Conservation (phyloP, 2,797 vertebrate species). For the Heliangelus exortis region DNA sequence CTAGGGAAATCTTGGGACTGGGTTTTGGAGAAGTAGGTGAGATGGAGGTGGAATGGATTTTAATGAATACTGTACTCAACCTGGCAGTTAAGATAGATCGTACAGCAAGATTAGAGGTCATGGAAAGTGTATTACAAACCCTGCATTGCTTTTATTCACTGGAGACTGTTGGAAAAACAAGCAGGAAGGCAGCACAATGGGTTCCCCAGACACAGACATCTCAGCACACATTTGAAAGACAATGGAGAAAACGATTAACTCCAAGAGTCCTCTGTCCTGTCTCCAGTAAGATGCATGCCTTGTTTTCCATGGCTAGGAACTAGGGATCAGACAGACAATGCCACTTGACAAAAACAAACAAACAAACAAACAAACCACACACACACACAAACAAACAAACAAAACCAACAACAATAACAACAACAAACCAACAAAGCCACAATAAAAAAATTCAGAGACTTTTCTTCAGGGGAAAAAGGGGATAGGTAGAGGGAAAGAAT, state of each 20-base stretch:
- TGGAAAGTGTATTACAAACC: slow-evolving; percentile 55
- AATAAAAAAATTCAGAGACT: background rate
- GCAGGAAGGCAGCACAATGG: slow-evolving; percentile 72
- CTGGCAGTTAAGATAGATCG: slow-evolving; percentile 26
- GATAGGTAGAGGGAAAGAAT: slow-evolving; percentile 20
- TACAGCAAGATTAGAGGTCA: slow-evolving; percentile 58
- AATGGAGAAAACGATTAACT: slow-evolving; percentile 69
- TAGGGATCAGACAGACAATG: slow-evolving; percentile 35
- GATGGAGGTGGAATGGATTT: background rate
- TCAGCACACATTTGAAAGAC: slow-evolving; percentile 64
- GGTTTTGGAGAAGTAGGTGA: slow-evolving; percentile 9
- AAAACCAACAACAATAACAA: background rate
- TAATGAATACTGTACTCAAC: slow-evolving; percentile 33
- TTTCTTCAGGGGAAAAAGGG: slow-evolving; percentile 25
- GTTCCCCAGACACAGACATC: slow-evolving; percentile 41
- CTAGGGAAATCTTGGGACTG: background rate
- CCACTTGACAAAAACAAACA: background rate
- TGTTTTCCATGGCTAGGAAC: slow-evolving; percentile 48
- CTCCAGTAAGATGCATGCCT: slow-evolving; percentile 57
- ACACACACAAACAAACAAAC: background rate
- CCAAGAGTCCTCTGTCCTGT: slow-evolving; percentile 68
- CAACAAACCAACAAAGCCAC: background rate
- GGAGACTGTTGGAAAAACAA: slow-evolving; percentile 67
- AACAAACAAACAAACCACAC: too few relatives aligned
- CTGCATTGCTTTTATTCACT: slow-evolving; percentile 61